Conservation (phyloP, 2,797 vertebrate genomes). For the Myotis pilosus region DNA sequence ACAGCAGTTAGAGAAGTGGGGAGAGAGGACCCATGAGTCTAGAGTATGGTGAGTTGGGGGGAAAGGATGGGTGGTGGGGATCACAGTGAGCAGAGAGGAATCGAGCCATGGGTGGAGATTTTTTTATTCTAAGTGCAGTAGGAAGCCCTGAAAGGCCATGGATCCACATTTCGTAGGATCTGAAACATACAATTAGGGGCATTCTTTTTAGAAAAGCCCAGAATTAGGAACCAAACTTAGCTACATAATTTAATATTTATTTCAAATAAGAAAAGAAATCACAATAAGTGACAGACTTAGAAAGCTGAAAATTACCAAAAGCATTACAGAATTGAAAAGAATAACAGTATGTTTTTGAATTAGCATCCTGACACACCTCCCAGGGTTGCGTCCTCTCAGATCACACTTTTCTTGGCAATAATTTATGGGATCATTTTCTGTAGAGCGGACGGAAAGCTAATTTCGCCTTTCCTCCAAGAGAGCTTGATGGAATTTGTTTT, state of each 20-base stretch:
- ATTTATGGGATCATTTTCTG: neutral
- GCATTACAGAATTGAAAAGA: neutral
- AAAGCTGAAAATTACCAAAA: constrained; percentile 12
- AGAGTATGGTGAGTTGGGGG: neutral
- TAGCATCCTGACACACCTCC: neutral
- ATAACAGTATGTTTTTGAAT: neutral
- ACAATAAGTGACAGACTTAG: neutral
- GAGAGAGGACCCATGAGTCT: neutral
- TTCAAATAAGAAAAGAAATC: constrained; percentile 44
- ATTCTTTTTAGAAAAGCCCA: neutral
- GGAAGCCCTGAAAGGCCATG: neutral
- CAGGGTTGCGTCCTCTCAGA: neutral
- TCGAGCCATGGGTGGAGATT: fast-evolving
- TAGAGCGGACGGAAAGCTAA: neutral
- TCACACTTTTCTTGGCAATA: neutral
- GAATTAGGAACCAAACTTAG: neutral
- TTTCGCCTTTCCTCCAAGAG: constrained; percentile 16
- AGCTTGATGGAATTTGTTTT: constrained; percentile 49
- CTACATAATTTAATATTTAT: neutral
- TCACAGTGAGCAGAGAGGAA: too few relatives aligned
- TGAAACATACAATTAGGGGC: neutral
- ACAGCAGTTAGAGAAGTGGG: neutral
- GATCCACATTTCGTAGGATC: neutral
- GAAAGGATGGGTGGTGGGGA: fast-evolving
- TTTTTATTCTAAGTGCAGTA: neutral